Percentiles rank a stretch among this genome's conserved stretches.
These are phyloP conservation scores for Sebastes cheni DNA, from an alignment of 2,797 vertebrate species.

Conservation along the genomic window DNA sequence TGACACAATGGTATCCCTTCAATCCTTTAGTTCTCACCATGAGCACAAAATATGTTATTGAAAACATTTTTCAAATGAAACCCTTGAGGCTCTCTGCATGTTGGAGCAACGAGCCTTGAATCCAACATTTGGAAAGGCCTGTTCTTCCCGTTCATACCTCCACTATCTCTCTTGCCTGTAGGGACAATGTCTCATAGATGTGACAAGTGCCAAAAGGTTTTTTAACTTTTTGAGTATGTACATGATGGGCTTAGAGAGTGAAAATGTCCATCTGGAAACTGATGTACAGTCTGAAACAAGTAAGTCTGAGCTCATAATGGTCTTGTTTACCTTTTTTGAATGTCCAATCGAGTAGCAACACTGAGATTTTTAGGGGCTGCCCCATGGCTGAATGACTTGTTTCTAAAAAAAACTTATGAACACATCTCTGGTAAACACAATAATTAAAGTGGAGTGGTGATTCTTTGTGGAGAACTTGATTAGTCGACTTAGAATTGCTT, in stretches of 20 bases:
- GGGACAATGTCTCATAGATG: slow-evolving; percentile 29
- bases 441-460: too few relatives aligned
- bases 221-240: slow-evolving; percentile 7
- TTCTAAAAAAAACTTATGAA: too few relatives aligned
- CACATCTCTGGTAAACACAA: too few relatives aligned
- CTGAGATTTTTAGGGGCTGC: not conserved
- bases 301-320: not conserved
- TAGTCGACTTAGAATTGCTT: too few relatives aligned
- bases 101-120: slow-evolving; percentile 36
- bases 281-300: not conserved
- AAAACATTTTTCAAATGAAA: not conserved
- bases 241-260: not conserved
- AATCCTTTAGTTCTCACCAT: not conserved
- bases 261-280: slow-evolving; percentile 10
- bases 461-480: too few relatives aligned
- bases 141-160: slow-evolving; percentile 20
- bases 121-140: not conserved
- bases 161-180: slow-evolving; percentile 22
- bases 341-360: too few relatives aligned
- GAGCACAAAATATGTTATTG: not conserved
- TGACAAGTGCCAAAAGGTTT: slow-evolving; percentile 37
- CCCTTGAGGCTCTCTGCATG: slow-evolving; percentile 20
- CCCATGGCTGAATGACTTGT: not conserved
- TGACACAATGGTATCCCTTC: not conserved
- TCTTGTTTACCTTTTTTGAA: not conserved